Conservation (phyloP, 2,797 vertebrate genomes). For the Nothura maculosa region DNA sequence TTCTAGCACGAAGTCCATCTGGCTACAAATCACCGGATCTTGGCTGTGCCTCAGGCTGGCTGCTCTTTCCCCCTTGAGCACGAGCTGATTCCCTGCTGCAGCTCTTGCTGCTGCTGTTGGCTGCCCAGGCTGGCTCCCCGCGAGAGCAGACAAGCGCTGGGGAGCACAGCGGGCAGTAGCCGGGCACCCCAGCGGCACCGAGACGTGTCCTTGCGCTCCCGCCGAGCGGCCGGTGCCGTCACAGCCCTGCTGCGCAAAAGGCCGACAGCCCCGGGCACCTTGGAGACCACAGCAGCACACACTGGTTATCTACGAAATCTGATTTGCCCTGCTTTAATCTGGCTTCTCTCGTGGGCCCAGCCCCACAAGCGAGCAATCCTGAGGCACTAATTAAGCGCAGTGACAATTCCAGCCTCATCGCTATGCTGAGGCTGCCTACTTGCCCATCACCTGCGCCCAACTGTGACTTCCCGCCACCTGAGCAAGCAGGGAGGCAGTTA, state of each 20-base stretch:
- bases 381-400: constrained; percentile 13
- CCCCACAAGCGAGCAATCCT: neutral
- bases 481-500: constrained; percentile 18
- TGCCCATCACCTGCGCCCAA: constrained; percentile 8
- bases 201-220: neutral
- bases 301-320: neutral
- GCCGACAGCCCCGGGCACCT: neutral
- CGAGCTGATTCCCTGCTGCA: neutral
- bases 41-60: neutral
- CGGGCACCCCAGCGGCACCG: neutral
- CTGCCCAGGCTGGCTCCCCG: neutral
- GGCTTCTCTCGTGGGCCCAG: neutral
- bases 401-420: constrained; percentile 29
- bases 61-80: neutral
- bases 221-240: neutral
- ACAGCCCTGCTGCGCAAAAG: neutral
- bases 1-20: neutral
- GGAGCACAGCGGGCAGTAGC: neutral
- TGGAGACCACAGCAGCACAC: neutral
- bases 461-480: neutral
- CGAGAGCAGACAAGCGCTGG: neutral
- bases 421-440: constrained; percentile 24
- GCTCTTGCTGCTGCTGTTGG: neutral
- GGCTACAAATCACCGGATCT: neutral
- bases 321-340: neutral